Evolutionary conservation across 2,888 invertebrate species (phyloP).

Genomic region (Camponotus fellah): DNA sequence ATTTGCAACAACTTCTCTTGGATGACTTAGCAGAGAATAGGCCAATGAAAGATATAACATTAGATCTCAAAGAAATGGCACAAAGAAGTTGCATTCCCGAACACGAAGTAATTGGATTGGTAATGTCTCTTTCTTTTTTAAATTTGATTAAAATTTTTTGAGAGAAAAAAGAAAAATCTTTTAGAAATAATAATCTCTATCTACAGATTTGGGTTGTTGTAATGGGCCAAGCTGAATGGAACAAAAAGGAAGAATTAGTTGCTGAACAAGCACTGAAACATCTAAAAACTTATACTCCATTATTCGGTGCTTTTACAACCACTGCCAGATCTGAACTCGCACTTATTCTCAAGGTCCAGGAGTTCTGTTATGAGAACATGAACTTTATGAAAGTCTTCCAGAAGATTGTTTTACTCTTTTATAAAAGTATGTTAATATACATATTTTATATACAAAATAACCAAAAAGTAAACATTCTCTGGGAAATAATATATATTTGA

Average conservation of each 20-base stretch:
- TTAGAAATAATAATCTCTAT: slow-evolving; percentile 23
- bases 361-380: slow-evolving; percentile 99
- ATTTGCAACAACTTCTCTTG: slow-evolving; percentile 91
- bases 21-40: slow-evolving; percentile 96
- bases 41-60: slow-evolving; percentile 94
- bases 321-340: slow-evolving; percentile 95
- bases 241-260: slow-evolving; percentile 98
- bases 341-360: slow-evolving; percentile 96
- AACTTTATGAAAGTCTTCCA: slow-evolving; percentile 99
- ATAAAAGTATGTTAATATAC: slow-evolving; percentile 91
- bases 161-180: too few relatives aligned
- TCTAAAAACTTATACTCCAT: slow-evolving; percentile 93
- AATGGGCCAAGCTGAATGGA: slow-evolving; percentile 99
- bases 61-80: slow-evolving; percentile 95
- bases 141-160: background rate
- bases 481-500: background rate
- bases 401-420: slow-evolving; percentile 98
- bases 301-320: slow-evolving; percentile 95
- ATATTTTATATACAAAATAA: background rate
- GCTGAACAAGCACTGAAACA: slow-evolving; percentile 98
- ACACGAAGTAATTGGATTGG: slow-evolving; percentile 95
- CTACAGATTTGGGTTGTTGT: slow-evolving; percentile 96
- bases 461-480: background rate
- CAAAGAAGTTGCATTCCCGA: slow-evolving; percentile 94
- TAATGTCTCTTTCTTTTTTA: slow-evolving; percentile 84